phyloP scores from a whole-genome alignment of 2,888 invertebrate species.

The Tetramorium bicarinatum region DNA sequence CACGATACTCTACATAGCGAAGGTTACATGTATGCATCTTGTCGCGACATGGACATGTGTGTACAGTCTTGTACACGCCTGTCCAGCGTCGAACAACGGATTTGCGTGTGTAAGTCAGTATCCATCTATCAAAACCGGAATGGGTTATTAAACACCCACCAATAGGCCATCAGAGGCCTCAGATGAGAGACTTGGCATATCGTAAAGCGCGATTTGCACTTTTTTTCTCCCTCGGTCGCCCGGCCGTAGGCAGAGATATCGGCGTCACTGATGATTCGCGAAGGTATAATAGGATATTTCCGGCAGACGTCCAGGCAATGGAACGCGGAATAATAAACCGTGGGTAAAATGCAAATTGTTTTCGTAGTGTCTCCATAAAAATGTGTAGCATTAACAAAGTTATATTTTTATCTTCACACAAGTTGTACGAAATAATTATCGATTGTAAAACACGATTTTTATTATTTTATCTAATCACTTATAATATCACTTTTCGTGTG shows the following conservation, averaged over 20 bases:
- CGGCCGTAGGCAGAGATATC: slow-evolving; percentile 36
- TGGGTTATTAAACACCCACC: slow-evolving; percentile 77
- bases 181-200: slow-evolving; percentile 54
- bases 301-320: slow-evolving; percentile 27
- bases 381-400: background rate
- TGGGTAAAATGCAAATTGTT: slow-evolving; percentile 13
- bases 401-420: slow-evolving; percentile 11
- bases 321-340: slow-evolving; percentile 23
- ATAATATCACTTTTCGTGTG: background rate
- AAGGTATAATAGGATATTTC: slow-evolving; percentile 54
- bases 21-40: slow-evolving; percentile 62
- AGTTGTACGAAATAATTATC: background rate
- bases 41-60: slow-evolving; percentile 2
- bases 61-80: slow-evolving; percentile 23
- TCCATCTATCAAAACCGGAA: slow-evolving; percentile 73
- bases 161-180: slow-evolving; percentile 55
- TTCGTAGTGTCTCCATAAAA: slow-evolving; percentile 26
- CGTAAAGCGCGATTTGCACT: slow-evolving; percentile 48
- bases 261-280: slow-evolving; percentile 45
- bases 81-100: slow-evolving; percentile 41
- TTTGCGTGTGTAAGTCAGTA: slow-evolving; percentile 47
- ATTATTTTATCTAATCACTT: slow-evolving; percentile 28
- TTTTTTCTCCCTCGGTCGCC: slow-evolving; percentile 2
- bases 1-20: slow-evolving; percentile 77
- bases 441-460: background rate